Percentiles rank a stretch among this genome's conserved stretches.
These are phyloP conservation scores for Scartelaos histophorus DNA, from an alignment of 2,113 vertebrate genomes.

Conservation along the genomic window DNA sequence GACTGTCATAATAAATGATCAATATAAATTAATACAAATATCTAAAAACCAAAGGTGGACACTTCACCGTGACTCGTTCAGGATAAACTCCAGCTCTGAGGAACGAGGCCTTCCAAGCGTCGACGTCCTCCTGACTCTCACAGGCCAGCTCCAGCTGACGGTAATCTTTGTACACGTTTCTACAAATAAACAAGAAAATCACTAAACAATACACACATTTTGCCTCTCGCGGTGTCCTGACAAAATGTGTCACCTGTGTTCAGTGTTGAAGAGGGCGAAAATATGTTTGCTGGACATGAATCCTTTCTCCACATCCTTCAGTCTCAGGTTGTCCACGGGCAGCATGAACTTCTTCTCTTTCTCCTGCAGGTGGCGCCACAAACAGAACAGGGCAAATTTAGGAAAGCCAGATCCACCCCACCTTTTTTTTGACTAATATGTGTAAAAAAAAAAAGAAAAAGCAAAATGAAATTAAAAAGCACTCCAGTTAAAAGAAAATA, in stretches of 20 bases:
- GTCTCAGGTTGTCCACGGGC: slow-evolving; percentile 94
- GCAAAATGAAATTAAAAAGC: background rate
- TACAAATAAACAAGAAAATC: slow-evolving; percentile 45
- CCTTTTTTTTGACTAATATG: background rate
- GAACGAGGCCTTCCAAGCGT: slow-evolving; percentile 99
- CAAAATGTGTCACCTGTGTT: slow-evolving; percentile 84
- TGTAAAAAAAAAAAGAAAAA: background rate
- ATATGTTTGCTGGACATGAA: slow-evolving; percentile 99
- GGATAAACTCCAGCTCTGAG: slow-evolving; percentile 96
- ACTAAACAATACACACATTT: background rate
- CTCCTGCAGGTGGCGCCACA: slow-evolving; percentile 82
- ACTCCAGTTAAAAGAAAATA: too few relatives aligned
- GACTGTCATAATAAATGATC: background rate
- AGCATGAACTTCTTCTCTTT: slow-evolving; percentile 99
- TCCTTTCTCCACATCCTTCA: slow-evolving; percentile 94
- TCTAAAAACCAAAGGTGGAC: too few relatives aligned
- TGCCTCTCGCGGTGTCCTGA: background rate
- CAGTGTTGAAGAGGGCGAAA: slow-evolving; percentile 98
- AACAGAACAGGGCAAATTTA: slow-evolving; percentile 8
- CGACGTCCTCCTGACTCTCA: slow-evolving; percentile 98
- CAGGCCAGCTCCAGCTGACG: slow-evolving; percentile 97
- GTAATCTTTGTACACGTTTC: slow-evolving; percentile 99
- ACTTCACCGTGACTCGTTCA: slow-evolving; percentile 87
- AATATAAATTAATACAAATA: background rate
- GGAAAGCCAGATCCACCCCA: background rate